Conservation (phyloP, 2,113 vertebrate species). For the Neoarius graeffei region DNA sequence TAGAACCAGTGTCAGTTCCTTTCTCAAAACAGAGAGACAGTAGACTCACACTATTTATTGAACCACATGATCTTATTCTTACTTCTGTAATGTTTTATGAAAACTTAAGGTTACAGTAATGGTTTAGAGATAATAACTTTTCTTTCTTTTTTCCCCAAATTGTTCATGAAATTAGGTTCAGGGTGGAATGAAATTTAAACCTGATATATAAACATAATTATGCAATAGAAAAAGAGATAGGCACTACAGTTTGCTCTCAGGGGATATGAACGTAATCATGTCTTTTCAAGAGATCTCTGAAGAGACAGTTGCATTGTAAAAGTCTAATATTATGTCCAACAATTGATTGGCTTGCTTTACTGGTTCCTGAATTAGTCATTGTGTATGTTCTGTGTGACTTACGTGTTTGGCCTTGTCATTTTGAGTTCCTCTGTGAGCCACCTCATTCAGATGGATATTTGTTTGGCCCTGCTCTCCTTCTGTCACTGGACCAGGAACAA, state of each 20-base stretch:
- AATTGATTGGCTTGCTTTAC: conserved; percentile 22
- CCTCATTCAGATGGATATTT: conserved; percentile 14
- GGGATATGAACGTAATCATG: not conserved
- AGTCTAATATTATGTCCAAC: not conserved
- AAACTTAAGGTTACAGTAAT: not conserved
- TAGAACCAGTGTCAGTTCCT: not conserved
- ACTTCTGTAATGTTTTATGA: not conserved
- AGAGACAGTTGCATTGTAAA: not conserved
- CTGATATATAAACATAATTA: not conserved
- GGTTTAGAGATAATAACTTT: not conserved
- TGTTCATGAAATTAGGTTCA: not conserved
- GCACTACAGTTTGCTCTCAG: not conserved
- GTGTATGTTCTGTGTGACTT: conserved; percentile 14
- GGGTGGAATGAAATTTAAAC: not conserved
- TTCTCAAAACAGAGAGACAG: not conserved
- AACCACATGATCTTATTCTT: not conserved
- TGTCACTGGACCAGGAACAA: not conserved
- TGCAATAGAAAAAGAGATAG: not conserved
- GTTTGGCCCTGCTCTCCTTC: not conserved
- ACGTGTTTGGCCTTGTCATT: conserved; percentile 4
- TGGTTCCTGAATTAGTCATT: conserved; percentile 15
- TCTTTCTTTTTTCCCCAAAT: not conserved
- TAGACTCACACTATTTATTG: not conserved
- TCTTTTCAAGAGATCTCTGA: not conserved
- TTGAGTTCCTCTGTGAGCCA: not conserved